Percentiles rank a stretch among this genome's conserved stretches.
phyloP scores from a whole-genome alignment of 2,113 vertebrate genomes.

The Solea senegalensis region DNA sequence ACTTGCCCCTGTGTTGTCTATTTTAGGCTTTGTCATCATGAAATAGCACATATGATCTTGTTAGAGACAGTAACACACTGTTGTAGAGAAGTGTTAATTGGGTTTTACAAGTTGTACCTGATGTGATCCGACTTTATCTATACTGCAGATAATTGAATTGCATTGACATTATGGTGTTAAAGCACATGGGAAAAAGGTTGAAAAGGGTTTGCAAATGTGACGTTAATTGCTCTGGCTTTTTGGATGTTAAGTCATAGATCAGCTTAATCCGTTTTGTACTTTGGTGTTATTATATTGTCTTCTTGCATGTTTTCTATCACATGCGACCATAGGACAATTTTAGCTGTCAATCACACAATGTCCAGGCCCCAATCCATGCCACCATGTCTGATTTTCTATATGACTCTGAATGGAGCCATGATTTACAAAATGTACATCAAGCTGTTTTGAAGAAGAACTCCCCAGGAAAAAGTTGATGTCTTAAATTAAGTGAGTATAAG shows the following conservation, averaged over 20 bases:
- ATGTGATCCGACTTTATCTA: neutral
- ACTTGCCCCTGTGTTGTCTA: neutral
- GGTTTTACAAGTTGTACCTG: constrained; percentile 2
- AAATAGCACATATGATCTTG: neutral
- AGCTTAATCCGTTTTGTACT: no score
- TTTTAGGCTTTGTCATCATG: neutral
- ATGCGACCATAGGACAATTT: no score
- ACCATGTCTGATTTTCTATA: no score
- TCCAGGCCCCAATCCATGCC: no score
- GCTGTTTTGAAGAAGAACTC: no score
- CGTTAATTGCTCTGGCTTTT: neutral
- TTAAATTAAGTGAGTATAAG: no score
- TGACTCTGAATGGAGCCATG: no score
- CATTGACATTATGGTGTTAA: neutral
- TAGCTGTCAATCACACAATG: no score
- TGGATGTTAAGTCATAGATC: neutral
- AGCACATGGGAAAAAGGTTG: neutral
- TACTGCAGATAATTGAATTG: neutral
- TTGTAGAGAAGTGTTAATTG: constrained; percentile 12
- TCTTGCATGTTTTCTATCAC: no score
- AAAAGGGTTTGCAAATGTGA: neutral
- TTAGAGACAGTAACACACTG: neutral
- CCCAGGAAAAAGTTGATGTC: no score
- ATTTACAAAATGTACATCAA: no score
- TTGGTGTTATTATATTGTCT: no score